Conservation (phyloP, 1,140 invertebrate species). For the Papilio polytes region DNA sequence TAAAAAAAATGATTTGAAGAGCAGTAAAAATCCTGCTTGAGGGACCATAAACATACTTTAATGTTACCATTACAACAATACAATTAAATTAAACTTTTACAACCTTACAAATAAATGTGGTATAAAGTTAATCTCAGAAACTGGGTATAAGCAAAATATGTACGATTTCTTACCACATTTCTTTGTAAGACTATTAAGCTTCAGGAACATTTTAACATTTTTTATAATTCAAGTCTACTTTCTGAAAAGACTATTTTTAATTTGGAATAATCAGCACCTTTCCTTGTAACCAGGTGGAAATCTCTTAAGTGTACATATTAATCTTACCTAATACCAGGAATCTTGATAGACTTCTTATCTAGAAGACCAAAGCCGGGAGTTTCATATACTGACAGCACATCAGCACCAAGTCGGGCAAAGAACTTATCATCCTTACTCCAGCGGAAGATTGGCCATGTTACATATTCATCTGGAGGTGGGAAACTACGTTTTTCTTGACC, state of each 20-base stretch:
- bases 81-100: too few relatives aligned
- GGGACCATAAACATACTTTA: not conserved
- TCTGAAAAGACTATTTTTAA: not conserved
- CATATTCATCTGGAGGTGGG: slow-evolving; percentile 91
- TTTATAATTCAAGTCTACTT: not conserved
- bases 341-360: slow-evolving; percentile 97
- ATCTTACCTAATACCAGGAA: slow-evolving; percentile 89
- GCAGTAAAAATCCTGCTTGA: not conserved
- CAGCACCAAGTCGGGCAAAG: slow-evolving; percentile 95
- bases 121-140: too few relatives aligned
- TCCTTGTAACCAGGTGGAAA: not conserved
- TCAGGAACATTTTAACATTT: too few relatives aligned
- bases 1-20: not conserved
- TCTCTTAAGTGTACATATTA: not conserved
- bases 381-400: slow-evolving; percentile 97
- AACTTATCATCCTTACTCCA: slow-evolving; percentile 99
- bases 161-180: too few relatives aligned
- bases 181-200: too few relatives aligned
- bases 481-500: slow-evolving; percentile 97
- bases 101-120: too few relatives aligned
- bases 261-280: not conserved
- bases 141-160: too few relatives aligned
- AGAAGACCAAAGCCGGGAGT: slow-evolving; percentile 96
- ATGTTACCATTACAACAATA: not conserved
- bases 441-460: slow-evolving; percentile 96